phyloP scores from a whole-genome alignment of 2,113 vertebrate species.

The Agapornis roseicollis region DNA sequence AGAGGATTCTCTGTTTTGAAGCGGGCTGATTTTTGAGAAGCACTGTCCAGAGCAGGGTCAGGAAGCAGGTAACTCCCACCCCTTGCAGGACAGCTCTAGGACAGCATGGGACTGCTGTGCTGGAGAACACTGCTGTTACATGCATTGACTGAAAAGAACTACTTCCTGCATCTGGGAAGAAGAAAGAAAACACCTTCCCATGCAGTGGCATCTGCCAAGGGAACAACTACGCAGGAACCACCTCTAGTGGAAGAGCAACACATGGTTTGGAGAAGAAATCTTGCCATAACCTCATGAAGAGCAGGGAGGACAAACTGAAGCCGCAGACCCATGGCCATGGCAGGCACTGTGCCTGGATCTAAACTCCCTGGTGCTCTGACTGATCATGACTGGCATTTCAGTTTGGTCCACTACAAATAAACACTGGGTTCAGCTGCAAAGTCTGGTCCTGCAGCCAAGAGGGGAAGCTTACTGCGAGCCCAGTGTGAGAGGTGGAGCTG shows the following conservation, averaged over 20 bases:
- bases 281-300: neutral
- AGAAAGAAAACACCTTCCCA: neutral
- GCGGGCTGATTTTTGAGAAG: neutral
- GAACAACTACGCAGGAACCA: neutral
- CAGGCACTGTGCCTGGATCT: neutral
- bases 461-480: neutral
- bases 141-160: neutral
- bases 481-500: neutral
- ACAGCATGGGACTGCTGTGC: neutral
- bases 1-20: neutral
- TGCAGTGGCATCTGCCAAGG: neutral
- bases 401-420: conserved; percentile 5
- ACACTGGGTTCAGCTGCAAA: conserved; percentile 7
- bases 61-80: neutral
- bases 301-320: neutral
- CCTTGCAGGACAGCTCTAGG: neutral
- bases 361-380: neutral
- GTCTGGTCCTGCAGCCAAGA: neutral
- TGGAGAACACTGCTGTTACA: neutral
- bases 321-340: neutral
- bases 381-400: neutral
- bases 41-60: neutral
- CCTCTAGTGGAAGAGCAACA: neutral
- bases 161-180: neutral
- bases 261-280: neutral